A percentile compares a stretch with the other conserved stretches of the same genome.
phyloP scores from a whole-genome alignment of 2,797 vertebrate genomes.

The Pseudopleuronectes americanus region DNA sequence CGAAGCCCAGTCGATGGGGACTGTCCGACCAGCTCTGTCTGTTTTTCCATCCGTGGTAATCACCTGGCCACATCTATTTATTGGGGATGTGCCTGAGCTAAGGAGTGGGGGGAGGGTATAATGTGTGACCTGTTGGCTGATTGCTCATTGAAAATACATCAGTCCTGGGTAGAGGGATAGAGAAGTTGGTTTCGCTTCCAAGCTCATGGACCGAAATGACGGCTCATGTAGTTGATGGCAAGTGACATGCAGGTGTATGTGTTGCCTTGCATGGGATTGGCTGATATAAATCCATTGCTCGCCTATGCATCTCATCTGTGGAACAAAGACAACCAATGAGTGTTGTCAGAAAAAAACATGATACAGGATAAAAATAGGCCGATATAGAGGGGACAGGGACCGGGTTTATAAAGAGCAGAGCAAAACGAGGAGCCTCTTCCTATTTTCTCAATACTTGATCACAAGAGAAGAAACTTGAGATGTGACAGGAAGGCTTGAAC shows the following conservation, averaged over 20 bases:
- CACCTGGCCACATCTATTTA: constrained; percentile 57
- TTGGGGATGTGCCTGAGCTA: constrained; percentile 20
- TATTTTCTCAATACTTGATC: constrained; percentile 21
- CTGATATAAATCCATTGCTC: constrained; percentile 3
- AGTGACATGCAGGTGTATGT: constrained; percentile 23
- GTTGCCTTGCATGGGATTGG: constrained; percentile 13
- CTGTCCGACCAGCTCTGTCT: constrained; percentile 28
- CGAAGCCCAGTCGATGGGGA: constrained; percentile 37
- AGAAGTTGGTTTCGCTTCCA: constrained; percentile 12
- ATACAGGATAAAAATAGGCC: constrained; percentile 1
- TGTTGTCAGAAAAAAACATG: constrained; percentile 6
- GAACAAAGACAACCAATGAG: neutral
- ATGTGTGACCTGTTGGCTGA: constrained; percentile 43
- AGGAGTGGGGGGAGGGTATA: constrained; percentile 22
- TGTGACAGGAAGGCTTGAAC: constrained; percentile 24
- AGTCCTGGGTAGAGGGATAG: constrained; percentile 6
- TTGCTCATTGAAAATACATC: constrained; percentile 41
- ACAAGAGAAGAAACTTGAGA: constrained; percentile 16
- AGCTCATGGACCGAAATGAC: constrained; percentile 15
- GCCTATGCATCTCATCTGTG: neutral
- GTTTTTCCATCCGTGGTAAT: constrained; percentile 55
- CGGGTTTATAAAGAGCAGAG: neutral
- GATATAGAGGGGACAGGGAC: neutral
- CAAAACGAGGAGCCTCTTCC: constrained; percentile 14
- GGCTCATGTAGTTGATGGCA: constrained; percentile 31